Evolutionary conservation across 92 coral and sea anemone species (phyloP).

Genomic region (Porites cylindrica): DNA sequence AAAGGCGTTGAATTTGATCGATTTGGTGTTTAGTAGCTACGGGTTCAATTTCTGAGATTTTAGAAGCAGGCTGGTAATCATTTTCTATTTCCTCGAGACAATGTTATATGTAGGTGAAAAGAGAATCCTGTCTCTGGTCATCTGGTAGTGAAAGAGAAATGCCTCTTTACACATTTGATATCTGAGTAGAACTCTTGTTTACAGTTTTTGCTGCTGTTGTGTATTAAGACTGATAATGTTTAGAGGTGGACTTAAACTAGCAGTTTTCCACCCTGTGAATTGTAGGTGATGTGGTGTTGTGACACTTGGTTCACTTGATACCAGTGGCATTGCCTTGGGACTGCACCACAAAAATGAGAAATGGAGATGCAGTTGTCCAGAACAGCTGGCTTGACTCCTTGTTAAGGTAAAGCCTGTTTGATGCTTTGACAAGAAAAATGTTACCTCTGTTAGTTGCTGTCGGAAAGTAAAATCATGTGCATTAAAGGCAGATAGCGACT

Average conservation of each 20-base stretch:
- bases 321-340: slow-evolving; percentile 53
- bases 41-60: background rate
- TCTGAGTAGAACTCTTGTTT: background rate
- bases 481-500: too few relatives aligned
- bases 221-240: background rate
- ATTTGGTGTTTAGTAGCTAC: background rate
- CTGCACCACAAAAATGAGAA: slow-evolving; percentile 24
- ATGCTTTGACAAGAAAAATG: slow-evolving; percentile 1
- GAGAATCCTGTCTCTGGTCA: background rate
- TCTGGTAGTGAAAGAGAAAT: background rate
- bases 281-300: slow-evolving; percentile 54
- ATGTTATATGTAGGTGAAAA: background rate
- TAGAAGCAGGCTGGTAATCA: background rate
- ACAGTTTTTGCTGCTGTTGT: background rate
- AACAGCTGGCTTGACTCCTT: slow-evolving; percentile 14
- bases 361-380: slow-evolving; percentile 13
- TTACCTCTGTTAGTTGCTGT: background rate
- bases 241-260: slow-evolving; percentile 45
- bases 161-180: background rate
- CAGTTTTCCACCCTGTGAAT: slow-evolving; percentile 50
- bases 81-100: background rate
- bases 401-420: slow-evolving; percentile 33
- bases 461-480: background rate
- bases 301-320: slow-evolving; percentile 49
- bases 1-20: background rate